Percentiles rank a stretch among this genome's conserved stretches.
Conservation (phyloP, 1,140 invertebrate species). For the Drosophila malerkotliana region DNA sequence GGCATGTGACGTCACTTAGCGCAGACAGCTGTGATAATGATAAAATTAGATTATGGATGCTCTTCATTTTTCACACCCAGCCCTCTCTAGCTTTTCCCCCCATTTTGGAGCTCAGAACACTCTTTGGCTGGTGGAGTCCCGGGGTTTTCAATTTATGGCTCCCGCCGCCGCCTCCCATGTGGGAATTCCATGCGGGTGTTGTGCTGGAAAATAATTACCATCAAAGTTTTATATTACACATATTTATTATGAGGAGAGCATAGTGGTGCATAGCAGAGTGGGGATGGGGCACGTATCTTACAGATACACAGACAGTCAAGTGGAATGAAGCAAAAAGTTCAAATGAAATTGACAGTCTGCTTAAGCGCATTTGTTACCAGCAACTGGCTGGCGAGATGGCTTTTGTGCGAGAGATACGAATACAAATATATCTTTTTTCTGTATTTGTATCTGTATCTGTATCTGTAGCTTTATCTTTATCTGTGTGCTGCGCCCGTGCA, state of each 20-base stretch:
- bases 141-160: slow-evolving; percentile 68
- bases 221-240: slow-evolving; percentile 76
- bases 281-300: slow-evolving; percentile 24
- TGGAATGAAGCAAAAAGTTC: slow-evolving; percentile 72
- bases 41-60: slow-evolving; percentile 82
- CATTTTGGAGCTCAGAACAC: not conserved
- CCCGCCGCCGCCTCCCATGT: slow-evolving; percentile 53
- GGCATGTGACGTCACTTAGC: slow-evolving; percentile 75
- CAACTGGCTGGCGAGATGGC: slow-evolving; percentile 60
- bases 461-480: slow-evolving; percentile 25
- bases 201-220: slow-evolving; percentile 75
- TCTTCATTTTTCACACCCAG: slow-evolving; percentile 78
- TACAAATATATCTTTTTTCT: slow-evolving; percentile 37
- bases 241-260: slow-evolving; percentile 39
- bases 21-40: slow-evolving; percentile 81
- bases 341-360: slow-evolving; percentile 77
- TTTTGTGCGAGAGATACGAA: slow-evolving; percentile 48
- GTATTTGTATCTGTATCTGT: no score
- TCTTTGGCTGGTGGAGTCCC: not conserved
- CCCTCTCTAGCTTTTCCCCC: slow-evolving; percentile 11
- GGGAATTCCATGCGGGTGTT: slow-evolving; percentile 70
- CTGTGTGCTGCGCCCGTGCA: slow-evolving; percentile 20
- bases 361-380: slow-evolving; percentile 68
- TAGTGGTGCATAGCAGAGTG: not conserved
- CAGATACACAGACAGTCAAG: slow-evolving; percentile 51